phyloP scores from a whole-genome alignment of 2,888 invertebrate genomes.

The Drosophila mulleri region DNA sequence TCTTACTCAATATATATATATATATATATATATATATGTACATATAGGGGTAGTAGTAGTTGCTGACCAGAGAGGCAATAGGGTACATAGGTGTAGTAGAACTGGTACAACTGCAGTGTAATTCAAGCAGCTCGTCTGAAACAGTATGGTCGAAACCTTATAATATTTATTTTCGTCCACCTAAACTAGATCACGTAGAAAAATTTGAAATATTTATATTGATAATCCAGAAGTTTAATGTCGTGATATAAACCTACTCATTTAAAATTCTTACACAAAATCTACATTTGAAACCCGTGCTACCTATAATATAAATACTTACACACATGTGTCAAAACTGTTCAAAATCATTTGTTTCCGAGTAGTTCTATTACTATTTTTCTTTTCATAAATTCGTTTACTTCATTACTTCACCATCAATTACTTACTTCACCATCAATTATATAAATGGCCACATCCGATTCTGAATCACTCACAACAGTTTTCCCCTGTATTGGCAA shows the following conservation, averaged over 20 bases:
- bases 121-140: slow-evolving; percentile 24
- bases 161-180: background rate
- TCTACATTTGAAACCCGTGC: background rate
- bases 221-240: background rate
- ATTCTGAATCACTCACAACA: background rate
- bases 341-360: background rate
- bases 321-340: background rate
- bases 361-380: background rate
- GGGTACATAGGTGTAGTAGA: slow-evolving; percentile 41
- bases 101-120: slow-evolving; percentile 32
- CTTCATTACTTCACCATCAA: no score
- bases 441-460: background rate
- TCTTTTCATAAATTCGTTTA: background rate
- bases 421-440: no score
- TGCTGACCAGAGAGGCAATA: slow-evolving; percentile 22
- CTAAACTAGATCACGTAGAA: background rate
- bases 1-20: slow-evolving; percentile 1
- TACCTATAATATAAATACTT: background rate
- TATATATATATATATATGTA: background rate
- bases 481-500: background rate
- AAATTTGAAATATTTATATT: background rate
- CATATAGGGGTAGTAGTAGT: slow-evolving; percentile 33
- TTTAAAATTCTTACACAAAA: background rate
- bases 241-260: background rate
- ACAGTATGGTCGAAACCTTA: slow-evolving; percentile 20